These are phyloP conservation scores for Apolygus lucorum DNA, from an alignment of 1,140 invertebrate species.

Conservation along the genomic window DNA sequence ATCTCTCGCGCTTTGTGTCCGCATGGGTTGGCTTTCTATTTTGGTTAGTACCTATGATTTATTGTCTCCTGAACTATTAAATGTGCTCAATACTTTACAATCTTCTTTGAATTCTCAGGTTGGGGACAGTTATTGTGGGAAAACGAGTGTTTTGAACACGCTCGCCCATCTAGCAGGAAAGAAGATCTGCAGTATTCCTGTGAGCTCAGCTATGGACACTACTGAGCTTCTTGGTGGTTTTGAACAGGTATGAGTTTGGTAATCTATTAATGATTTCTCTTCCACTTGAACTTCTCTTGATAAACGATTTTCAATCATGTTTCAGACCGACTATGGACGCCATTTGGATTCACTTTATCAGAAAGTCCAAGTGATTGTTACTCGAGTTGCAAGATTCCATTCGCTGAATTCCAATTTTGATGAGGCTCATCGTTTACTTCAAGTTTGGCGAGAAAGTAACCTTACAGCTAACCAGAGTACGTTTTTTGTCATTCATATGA, in stretches of 20 bases:
- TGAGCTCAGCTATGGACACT: conserved; percentile 90
- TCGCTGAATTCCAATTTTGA: background rate
- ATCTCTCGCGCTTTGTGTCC: conserved; percentile 68
- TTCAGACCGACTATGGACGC: background rate
- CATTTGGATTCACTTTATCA: conserved; percentile 48
- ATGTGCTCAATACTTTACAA: no score
- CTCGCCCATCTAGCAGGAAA: conserved; percentile 66
- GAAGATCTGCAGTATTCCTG: conserved; percentile 64
- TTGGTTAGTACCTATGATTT: conserved; percentile 50
- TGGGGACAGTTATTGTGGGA: conserved; percentile 69
- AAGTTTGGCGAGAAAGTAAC: conserved; percentile 3
- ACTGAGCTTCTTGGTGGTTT: conserved; percentile 91
- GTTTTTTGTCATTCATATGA: no score
- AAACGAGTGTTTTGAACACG: conserved; percentile 68
- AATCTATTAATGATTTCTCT: no score
- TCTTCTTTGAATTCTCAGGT: conserved; percentile 44
- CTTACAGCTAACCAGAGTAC: background rate
- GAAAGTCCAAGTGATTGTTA: background rate
- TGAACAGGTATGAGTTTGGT: conserved; percentile 88
- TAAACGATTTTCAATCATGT: no score
- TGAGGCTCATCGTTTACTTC: background rate
- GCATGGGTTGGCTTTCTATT: conserved; percentile 88
- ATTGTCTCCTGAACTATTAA: no score
- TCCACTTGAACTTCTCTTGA: no score
- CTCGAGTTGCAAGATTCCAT: background rate